A percentile compares a stretch with the other conserved stretches of the same genome.
Conservation (phyloP, 2,113 vertebrate species). For the Plecturocebus donacophilus region DNA sequence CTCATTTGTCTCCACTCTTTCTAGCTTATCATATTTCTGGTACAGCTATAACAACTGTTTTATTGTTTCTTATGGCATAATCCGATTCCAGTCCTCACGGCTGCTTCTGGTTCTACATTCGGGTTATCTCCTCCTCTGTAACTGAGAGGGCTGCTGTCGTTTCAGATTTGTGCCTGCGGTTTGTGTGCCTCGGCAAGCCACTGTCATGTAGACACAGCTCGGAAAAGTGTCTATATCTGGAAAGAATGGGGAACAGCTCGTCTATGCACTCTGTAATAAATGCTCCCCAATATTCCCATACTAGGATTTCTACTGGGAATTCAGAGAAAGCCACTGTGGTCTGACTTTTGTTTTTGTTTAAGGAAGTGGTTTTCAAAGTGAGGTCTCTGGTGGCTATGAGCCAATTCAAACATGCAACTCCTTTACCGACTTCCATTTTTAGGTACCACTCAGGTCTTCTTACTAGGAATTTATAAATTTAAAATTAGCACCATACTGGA, state of each 20-base stretch:
- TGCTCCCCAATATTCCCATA: not conserved
- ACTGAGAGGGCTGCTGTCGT: fast-evolving
- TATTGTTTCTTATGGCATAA: not conserved
- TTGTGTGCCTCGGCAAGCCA: not conserved
- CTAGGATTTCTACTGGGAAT: not conserved
- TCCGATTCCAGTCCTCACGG: not conserved
- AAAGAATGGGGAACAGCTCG: not conserved
- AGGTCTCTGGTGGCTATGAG: not conserved
- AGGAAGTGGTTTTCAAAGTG: not conserved
- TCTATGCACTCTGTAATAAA: not conserved
- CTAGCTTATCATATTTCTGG: not conserved
- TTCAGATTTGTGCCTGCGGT: not conserved
- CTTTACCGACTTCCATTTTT: not conserved
- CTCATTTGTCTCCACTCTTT: not conserved
- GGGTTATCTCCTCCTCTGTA: not conserved
- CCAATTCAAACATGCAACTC: not conserved
- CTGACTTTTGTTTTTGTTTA: not conserved
- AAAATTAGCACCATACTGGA: not conserved
- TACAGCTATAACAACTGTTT: not conserved
- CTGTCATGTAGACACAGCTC: not conserved
- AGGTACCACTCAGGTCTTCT: not conserved
- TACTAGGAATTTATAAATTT: not conserved
- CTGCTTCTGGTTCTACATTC: not conserved
- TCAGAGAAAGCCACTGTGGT: not conserved
- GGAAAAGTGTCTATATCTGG: not conserved